Evolutionary conservation across 2,113 vertebrate species (phyloP), one percentile per base, ranked within the genome.

Genomic region (Chascanopsetta lugubris): DNA sequence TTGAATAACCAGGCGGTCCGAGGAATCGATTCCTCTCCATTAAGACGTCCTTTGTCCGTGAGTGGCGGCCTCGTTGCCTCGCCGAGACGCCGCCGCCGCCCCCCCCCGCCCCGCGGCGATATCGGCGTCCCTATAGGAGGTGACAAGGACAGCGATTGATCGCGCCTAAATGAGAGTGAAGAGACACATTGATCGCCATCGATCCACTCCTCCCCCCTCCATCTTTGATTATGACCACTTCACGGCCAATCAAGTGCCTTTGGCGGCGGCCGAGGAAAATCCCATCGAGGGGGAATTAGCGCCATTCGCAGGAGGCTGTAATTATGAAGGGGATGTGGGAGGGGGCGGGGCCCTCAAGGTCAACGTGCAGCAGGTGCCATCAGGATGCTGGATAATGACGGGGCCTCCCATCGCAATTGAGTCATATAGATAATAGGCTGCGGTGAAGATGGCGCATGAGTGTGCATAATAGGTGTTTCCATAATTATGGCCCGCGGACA

Each of bases 161-260:
- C 59, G 77, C 60, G 53, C 58, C 68, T 87, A 88, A 90, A 90
- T 85, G 86, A 87, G 85, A 89, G 82, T 65, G 84, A 87, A 87
- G 83, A 80, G 69, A 57, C 60, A 74, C 72, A 90, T 88, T 87
- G 82, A 88, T 85, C 51, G 64, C 76, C 72, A 88, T 90, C n/a
- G 84, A 87, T 90, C 75, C 65, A 40, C 74, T 72, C 36, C 68
- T 57, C 77, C 77, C 70, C 75, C 77, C 82, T 85, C 74, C 58
- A 67, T 87, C 82, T 82, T 88, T 90, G 85, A 90, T 88, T 87
- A 89, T 83, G 81, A 85, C 73, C 87, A 88, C 80, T 88, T 90
- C 82, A 83, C 43, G 42, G 64, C 72, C 79, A 85, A 83, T 87
- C 80, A 82, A 72, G 74, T 46, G 82, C 38, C 59, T 38, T 70